Conservation (phyloP, 1,140 invertebrate genomes). For the Scaptomyza pallida region DNA sequence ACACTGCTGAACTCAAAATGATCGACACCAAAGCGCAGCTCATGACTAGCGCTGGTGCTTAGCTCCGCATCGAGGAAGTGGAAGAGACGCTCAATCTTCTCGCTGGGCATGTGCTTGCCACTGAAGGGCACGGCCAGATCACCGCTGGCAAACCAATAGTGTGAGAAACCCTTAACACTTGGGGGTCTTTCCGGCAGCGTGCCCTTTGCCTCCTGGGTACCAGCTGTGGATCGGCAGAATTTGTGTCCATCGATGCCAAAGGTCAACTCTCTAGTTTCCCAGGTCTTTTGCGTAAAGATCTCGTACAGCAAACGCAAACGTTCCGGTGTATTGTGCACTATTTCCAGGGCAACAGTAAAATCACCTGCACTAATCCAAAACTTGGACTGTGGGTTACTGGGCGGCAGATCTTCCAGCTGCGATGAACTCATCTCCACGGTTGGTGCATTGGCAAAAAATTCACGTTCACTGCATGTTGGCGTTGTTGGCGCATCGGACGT, state of each 20-base stretch:
- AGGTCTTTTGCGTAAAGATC: constrained; percentile 74
- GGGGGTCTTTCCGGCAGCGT: constrained; percentile 51
- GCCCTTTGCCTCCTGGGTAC: not conserved
- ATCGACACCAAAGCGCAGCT: constrained; percentile 72
- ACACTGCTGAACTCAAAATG: constrained; percentile 68
- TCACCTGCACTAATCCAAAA: constrained; percentile 72
- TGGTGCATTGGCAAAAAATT: constrained; percentile 72
- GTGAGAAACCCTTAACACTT: constrained; percentile 60
- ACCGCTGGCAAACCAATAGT: constrained; percentile 79
- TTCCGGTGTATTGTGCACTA: constrained; percentile 55
- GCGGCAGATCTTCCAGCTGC: constrained; percentile 33
- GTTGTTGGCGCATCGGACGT: constrained; percentile 37
- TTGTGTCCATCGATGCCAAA: constrained; percentile 78
- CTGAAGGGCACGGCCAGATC: constrained; percentile 75
- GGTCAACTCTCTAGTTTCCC: constrained; percentile 64
- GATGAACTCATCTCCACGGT: constrained; percentile 62
- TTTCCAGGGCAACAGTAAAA: constrained; percentile 63
- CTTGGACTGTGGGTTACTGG: constrained; percentile 39
- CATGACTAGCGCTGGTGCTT: constrained; percentile 5
- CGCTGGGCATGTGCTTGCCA: constrained; percentile 55
- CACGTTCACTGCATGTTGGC: constrained; percentile 52
- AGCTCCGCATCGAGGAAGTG: constrained; percentile 52
- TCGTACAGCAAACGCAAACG: constrained; percentile 67
- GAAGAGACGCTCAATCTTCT: constrained; percentile 69
- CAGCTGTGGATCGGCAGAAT: constrained; percentile 26